Base-by-base conservation (phyloP, 2,888 invertebrate species). In the Chrysomela aeneicollis region DNA sequence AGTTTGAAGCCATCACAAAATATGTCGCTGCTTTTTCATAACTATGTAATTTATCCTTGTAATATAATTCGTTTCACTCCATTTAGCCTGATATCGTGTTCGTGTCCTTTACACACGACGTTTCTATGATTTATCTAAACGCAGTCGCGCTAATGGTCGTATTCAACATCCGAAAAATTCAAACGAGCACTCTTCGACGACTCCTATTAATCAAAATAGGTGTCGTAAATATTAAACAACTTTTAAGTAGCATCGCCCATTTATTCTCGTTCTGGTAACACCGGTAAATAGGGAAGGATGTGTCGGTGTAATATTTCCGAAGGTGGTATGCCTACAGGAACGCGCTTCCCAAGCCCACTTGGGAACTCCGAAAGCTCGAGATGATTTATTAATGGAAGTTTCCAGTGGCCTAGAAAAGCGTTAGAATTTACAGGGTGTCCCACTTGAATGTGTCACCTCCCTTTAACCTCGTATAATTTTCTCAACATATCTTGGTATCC, bases 151-250 rank as follows among this genome's bases (percentile, higher is more conserved):
- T 57, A 57, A 57, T 57, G 42, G 57, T 46, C 37, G 47, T 21
- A 17, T 57, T 57, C 46, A 15, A 57, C 26, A 57, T 26, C 46
- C 47, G 57, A 57, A 47, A 47, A 57, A 57, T 57, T 42, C 15
- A 42, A 42, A 42, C 42, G 42, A 42, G 12, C n/a, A 15, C 12
- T 15, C 42, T 42, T 15, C 59, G 35, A 59, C 49, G 50, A 49
- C 32, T 17, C 50, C 35, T 50, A 67, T 67, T 62, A 60, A 67
- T 67, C 62, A 67, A 51, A 51, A 15, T n/a, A 49, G 35, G 54
- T 58, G 59, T 62, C 67, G 62, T 64, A 67, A 64, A 64, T 59
- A 60, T 47, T 19, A 51, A 62, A 64, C 62, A 67, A 57, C 55
- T 64, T 60, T 59, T 59, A 59, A 59, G 61, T 59, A 61, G 54